These are phyloP conservation scores for Drosophila pseudotakahashii DNA, from an alignment of 2,888 invertebrate species.

Conservation along the genomic window DNA sequence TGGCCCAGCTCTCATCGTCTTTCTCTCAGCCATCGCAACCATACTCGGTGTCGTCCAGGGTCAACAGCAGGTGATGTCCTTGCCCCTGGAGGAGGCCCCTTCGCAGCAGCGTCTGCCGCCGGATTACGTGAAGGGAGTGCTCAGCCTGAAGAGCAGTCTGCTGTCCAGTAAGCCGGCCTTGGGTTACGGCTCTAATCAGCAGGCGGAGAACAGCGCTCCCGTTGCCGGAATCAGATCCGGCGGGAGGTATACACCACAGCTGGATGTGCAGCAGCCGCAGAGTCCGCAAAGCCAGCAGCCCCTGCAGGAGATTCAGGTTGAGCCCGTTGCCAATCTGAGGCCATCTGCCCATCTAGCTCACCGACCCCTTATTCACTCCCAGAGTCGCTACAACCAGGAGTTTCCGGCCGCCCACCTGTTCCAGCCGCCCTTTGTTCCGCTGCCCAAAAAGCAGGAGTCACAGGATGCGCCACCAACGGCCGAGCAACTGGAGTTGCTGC, in stretches of 20 bases:
- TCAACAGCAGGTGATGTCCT: neutral
- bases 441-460: neutral
- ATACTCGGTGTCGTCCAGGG: neutral
- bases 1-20: slow-evolving; percentile 18
- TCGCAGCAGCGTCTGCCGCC: slow-evolving; percentile 19
- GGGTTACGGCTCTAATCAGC: neutral
- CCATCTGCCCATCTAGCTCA: neutral
- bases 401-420: slow-evolving; percentile 18
- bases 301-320: slow-evolving; percentile 8
- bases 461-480: slow-evolving; percentile 5
- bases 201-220: neutral
- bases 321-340: slow-evolving; percentile 2
- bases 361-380: slow-evolving; percentile 6
- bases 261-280: neutral
- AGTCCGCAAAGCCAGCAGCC: neutral
- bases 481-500: slow-evolving; percentile 47
- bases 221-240: neutral
- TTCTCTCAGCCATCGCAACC: slow-evolving; percentile 30
- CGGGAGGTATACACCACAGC: slow-evolving; percentile 1
- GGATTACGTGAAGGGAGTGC: slow-evolving; percentile 63
- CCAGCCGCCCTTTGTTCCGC: slow-evolving; percentile 24
- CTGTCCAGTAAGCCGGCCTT: slow-evolving; percentile 27
- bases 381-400: slow-evolving; percentile 23
- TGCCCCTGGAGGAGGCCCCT: neutral
- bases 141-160: slow-evolving; percentile 59